Evolutionary conservation across 1,140 invertebrate genomes (phyloP).

Genomic region (Popillia japonica): DNA sequence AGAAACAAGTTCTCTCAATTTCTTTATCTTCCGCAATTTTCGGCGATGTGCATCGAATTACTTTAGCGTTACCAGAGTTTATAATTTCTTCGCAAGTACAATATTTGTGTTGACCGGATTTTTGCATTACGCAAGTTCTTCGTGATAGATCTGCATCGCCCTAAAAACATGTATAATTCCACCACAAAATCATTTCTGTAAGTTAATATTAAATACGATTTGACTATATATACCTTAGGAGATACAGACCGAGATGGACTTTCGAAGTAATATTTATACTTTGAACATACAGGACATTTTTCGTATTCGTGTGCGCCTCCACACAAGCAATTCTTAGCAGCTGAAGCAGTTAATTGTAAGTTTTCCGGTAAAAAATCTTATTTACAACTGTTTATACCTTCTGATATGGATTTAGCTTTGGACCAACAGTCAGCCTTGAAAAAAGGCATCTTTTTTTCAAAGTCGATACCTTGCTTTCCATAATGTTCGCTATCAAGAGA

Average conservation of each 20-base stretch:
- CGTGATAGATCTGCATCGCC: not conserved
- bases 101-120: constrained; percentile 2
- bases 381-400: not conserved
- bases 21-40: not conserved
- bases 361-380: not conserved
- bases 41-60: constrained; percentile 35
- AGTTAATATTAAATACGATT: too few relatives aligned
- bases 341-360: constrained; percentile 34
- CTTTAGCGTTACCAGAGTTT: constrained; percentile 15
- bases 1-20: constrained; percentile 11
- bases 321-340: constrained; percentile 40
- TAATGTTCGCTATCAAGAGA: not conserved
- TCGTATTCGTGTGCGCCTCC: constrained; percentile 41
- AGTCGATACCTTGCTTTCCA: not conserved
- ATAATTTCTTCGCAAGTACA: constrained; percentile 36
- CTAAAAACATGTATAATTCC: too few relatives aligned
- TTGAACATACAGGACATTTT: constrained; percentile 52
- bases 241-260: not conserved
- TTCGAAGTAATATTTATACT: constrained; percentile 54
- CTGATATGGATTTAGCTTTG: constrained; percentile 3
- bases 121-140: constrained; percentile 10
- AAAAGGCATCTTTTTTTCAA: not conserved
- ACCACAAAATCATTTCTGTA: too few relatives aligned
- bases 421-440: not conserved
- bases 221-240: not conserved